Evolutionary conservation across 2,888 invertebrate genomes (phyloP).

Genomic region (Thecocarcelia acutangulata): DNA sequence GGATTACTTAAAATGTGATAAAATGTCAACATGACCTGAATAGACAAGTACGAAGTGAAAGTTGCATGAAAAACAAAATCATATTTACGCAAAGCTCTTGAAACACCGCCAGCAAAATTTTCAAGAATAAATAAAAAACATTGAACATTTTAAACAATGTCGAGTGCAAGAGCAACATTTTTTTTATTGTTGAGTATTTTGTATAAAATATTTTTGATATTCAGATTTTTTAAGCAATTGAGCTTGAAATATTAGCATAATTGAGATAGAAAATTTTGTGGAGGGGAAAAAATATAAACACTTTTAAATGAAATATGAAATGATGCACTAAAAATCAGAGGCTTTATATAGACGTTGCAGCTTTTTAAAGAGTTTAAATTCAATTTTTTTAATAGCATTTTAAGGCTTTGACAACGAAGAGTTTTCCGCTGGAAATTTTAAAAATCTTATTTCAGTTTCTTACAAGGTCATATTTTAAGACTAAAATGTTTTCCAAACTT

Average conservation of each 20-base stretch:
- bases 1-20: constrained; percentile 72
- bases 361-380: no score
- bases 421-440: no score
- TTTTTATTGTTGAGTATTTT: constrained; percentile 47
- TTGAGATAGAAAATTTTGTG: no score
- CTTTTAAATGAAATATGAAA: no score
- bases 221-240: constrained; percentile 35
- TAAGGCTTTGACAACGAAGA: no score
- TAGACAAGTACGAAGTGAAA: constrained; percentile 68
- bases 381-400: no score
- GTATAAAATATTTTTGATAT: constrained; percentile 57
- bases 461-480: no score
- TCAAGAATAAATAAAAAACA: constrained; percentile 21
- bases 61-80: constrained; percentile 30
- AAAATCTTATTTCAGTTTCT: no score
- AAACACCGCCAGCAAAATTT: constrained; percentile 42
- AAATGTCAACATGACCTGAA: constrained; percentile 72
- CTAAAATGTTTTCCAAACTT: no score
- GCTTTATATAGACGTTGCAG: no score
- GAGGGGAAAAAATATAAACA: no score
- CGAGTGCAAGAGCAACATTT: constrained; percentile 32
- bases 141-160: constrained; percentile 34
- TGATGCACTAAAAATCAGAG: no score
- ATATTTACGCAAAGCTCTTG: not conserved
- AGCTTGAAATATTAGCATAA: not conserved